Base-by-base conservation (phyloP, 2,113 vertebrate genomes). In the Heterotilapia buettikoferi region DNA sequence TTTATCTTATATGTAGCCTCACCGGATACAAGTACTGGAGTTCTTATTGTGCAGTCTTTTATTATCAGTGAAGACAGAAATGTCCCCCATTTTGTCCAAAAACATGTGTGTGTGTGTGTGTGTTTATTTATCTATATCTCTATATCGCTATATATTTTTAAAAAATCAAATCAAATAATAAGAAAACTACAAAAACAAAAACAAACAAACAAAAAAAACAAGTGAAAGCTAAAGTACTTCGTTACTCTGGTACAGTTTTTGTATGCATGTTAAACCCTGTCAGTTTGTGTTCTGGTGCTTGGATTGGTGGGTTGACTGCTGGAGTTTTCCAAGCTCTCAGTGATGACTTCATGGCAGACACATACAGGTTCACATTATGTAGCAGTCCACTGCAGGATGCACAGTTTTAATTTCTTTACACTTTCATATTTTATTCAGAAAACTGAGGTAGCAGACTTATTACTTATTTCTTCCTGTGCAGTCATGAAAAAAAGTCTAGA, bases 101-200 rank as follows among this genome's bases (percentile, higher is more conserved):
- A 21, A 24, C n/a, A n/a, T n/a, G 18, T 19, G 4, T 19, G 43
- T 38, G 9, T 40, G 38, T 13, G 5, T 40, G 3, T 9, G 3
- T 36, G 7, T 9, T 8, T 19, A 11, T 53, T 0, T 53, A 53
- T n/a, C 19, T 53, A 53, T 10, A 52, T 53, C 50, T n/a, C 19
- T 53, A 53, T 53, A 53, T 52, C 0, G 0, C 18, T 52, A 52
- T 53, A 0, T 53, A 53, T 53, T 19, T 19, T 0, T 0, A 0
- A 50, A 19, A 52, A 53, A n/a, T 53, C 5, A 6, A 53, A 3
- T 53, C 1, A 53, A 53, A 53, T 53, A 11, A 53, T 6, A 53
- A 21, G 19, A 53, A 6, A 53, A 53, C 52, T 21, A 53, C 10
- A 21, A 12, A 24, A 24, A 21, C 1, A 53, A 54, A 38, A 10